Conservation (phyloP, 2,113 vertebrate genomes). For the Nibea coibor region DNA sequence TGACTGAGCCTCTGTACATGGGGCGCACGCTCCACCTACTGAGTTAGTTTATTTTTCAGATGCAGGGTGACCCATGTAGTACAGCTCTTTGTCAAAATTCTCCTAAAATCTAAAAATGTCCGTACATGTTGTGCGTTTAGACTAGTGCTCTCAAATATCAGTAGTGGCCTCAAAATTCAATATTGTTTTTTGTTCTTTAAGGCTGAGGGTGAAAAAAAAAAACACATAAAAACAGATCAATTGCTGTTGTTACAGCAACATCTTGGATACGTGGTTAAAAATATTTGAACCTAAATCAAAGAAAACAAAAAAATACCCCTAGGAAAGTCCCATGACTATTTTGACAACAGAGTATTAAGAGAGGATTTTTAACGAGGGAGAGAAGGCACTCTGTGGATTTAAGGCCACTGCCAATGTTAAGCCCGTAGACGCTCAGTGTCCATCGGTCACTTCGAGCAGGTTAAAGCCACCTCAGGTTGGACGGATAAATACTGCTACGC, state of each 20-base stretch:
- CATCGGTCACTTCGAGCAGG: background rate
- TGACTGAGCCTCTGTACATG: no score
- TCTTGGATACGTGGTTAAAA: background rate
- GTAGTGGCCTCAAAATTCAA: background rate
- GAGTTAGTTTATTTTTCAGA: background rate
- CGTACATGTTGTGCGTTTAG: background rate
- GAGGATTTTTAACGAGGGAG: background rate
- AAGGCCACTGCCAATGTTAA: background rate
- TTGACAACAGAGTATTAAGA: background rate
- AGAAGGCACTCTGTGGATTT: background rate
- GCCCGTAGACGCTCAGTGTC: background rate
- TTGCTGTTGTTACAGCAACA: background rate
- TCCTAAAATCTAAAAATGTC: background rate
- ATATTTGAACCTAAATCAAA: background rate
- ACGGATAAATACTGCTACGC: slow-evolving; percentile 9
- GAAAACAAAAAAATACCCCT: background rate
- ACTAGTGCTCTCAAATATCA: background rate
- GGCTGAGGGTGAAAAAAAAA: background rate
- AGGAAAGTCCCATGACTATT: background rate
- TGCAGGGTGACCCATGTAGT: background rate
- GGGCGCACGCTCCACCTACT: no score
- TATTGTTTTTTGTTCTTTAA: background rate
- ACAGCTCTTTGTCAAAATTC: background rate
- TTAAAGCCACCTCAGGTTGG: slow-evolving; percentile 5
- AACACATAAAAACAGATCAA: no score